Evolutionary conservation across 1,140 invertebrate species (phyloP), one percentile per base, ranked within the genome.

Genomic region (Batillaria attramentaria): DNA sequence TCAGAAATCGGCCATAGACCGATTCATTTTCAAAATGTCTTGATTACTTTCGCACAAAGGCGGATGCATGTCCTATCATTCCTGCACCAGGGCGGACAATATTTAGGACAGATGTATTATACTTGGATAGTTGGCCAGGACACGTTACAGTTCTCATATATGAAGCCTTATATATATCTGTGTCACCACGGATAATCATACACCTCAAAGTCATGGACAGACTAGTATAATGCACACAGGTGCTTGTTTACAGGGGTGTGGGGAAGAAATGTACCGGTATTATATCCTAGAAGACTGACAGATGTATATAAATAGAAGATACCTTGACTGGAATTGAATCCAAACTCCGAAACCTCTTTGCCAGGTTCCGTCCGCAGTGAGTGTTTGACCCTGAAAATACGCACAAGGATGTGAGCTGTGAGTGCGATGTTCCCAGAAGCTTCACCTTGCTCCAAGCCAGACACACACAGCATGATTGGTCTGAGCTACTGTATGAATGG

Each of bases 301-400:
- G 37, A 35, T 35, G n/a, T 6, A 65, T n/a, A n/a, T n/a, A 65
- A 35, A 5, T 65, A 10, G 50, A 70, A 46, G 41, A 31, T 5
- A 70, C 68, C 41, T 42, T 70, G 24, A n/a, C 50, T 39, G 20
- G 78, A 72, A 16, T 73, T 77, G 54, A 86, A 84, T 62, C 80
- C 82, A 66, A 83, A 85, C 76, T 87, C 86, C 62, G 86, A 87
- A 24, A 86, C 77, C 65, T 83, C 72, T 46, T 77, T 60, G 24
- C 81, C 77, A n/a, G 81, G 78, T 4, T 84, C 84, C 43, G 83
- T 85, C 42, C 86, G 73, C 60, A 85, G 81, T 42, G 77, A 77
- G 35, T 82, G 74, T 37, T 54, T 80, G 35, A 78, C 50, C 42
- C 84, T 86, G 66, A 37, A 83, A 81, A 28, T 43, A 77, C 4